Conservation (phyloP, 2,797 vertebrate species). For the Hybognathus amarus region DNA sequence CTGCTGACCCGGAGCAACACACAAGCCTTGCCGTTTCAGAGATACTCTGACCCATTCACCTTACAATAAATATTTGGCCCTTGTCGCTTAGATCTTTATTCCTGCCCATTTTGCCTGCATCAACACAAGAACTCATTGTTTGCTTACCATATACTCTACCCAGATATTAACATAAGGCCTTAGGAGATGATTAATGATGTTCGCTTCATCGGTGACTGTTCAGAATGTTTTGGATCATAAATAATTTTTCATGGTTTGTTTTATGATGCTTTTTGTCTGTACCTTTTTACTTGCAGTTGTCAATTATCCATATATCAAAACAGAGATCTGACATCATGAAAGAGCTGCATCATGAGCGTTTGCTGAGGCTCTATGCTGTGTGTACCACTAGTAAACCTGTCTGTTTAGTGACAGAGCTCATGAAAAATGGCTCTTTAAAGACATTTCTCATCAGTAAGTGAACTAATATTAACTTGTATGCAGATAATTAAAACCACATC, state of each 20-base stretch:
- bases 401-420: conserved; percentile 68
- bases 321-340: conserved; percentile 68
- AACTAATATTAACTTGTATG: background rate
- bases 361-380: conserved; percentile 66
- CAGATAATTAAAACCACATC: background rate
- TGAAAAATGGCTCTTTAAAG: conserved; percentile 66
- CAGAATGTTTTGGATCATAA: background rate
- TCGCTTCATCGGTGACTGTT: background rate
- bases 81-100: background rate
- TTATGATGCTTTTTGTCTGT: background rate
- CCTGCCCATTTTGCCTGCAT: too few relatives aligned
- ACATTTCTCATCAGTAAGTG: conserved; percentile 63
- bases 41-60: background rate
- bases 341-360: conserved; percentile 62
- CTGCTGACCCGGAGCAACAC: background rate
- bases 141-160: background rate
- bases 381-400: conserved; percentile 62
- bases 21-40: background rate
- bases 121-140: background rate
- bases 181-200: background rate
- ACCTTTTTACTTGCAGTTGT: conserved; percentile 39
- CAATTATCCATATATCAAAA: conserved; percentile 50
- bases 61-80: background rate
- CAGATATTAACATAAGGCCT: background rate
- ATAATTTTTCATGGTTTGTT: background rate